A percentile compares a stretch with the other conserved stretches of the same genome.
Conservation (phyloP, 2,113 vertebrate genomes). For the Nibea coibor region DNA sequence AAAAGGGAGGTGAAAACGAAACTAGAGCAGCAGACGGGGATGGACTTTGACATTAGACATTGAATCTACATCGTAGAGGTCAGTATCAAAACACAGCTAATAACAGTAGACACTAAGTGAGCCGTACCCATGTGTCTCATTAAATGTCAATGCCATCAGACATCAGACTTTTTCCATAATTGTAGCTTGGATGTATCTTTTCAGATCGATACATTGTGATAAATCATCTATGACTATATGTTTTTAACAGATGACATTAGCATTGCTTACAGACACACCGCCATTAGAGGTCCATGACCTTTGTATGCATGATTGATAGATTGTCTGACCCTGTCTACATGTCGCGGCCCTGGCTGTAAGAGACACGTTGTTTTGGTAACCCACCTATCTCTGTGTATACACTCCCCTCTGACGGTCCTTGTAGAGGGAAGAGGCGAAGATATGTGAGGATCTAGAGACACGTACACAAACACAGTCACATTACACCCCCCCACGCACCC, state of each 20-base stretch:
- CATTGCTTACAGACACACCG: slow-evolving; percentile 73
- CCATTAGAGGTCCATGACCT: slow-evolving; percentile 74
- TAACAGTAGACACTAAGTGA: slow-evolving; percentile 53
- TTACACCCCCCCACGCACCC: slow-evolving; percentile 6
- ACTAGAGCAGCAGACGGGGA: not conserved
- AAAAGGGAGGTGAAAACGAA: not conserved
- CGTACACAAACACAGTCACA: slow-evolving; percentile 48
- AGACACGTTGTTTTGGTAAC: slow-evolving; percentile 74
- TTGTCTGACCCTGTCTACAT: slow-evolving; percentile 71
- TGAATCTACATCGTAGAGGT: slow-evolving; percentile 18
- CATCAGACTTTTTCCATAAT: slow-evolving; percentile 56
- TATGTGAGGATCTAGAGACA: slow-evolving; percentile 54
- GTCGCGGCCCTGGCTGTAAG: slow-evolving; percentile 58
- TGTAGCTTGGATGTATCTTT: slow-evolving; percentile 54
- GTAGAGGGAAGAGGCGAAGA: slow-evolving; percentile 38
- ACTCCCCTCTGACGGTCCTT: slow-evolving; percentile 51
- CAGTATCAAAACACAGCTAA: slow-evolving; percentile 51
- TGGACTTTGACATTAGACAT: not conserved
- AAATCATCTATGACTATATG: slow-evolving; percentile 69
- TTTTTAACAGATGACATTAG: slow-evolving; percentile 81
- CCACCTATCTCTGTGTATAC: slow-evolving; percentile 67
- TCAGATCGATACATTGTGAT: slow-evolving; percentile 69
- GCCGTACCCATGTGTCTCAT: slow-evolving; percentile 44
- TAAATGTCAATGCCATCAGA: slow-evolving; percentile 54
- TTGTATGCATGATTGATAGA: slow-evolving; percentile 77